Conservation (phyloP, 2,113 vertebrate species). For the Alouatta palliata region DNA sequence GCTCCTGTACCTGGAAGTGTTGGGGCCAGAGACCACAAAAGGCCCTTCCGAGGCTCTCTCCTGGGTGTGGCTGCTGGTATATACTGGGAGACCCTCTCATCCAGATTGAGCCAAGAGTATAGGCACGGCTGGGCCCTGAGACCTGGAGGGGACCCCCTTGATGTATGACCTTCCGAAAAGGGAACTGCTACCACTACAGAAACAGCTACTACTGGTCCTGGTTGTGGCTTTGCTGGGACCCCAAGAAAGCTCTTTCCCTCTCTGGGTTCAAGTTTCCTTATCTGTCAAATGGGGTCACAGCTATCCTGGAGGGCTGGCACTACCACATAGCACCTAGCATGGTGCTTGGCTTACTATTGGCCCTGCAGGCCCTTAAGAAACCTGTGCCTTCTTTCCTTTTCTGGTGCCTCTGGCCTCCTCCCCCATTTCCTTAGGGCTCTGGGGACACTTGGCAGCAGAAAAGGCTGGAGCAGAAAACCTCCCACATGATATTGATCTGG, state of each 20-base stretch:
- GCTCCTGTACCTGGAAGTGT: not conserved
- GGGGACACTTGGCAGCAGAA: conserved; percentile 34
- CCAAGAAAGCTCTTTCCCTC: not conserved
- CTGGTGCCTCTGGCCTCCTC: not conserved
- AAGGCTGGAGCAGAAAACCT: not conserved
- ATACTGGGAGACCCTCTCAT: not conserved
- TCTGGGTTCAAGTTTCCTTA: not conserved
- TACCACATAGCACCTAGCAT: rapidly evolving
- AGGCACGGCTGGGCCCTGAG: rapidly evolving
- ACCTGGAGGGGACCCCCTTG: rapidly evolving
- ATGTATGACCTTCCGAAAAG: not conserved
- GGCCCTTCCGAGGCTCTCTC: not conserved
- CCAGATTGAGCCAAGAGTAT: rapidly evolving
- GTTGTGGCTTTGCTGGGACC: not conserved
- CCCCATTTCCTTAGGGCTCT: not conserved
- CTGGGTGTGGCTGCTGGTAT: not conserved
- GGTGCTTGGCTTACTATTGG: rapidly evolving
- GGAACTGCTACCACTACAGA: not conserved
- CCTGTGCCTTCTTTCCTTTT: not conserved
- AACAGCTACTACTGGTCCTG: not conserved
- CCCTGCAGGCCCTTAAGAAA: not conserved
- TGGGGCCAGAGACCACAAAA: not conserved
- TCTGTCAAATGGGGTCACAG: not conserved
- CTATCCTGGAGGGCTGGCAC: rapidly evolving
- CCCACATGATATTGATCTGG: conserved; percentile 36